Evolutionary conservation across 2,888 invertebrate species (phyloP).

Genomic region (Leptura quadrifasciata): DNA sequence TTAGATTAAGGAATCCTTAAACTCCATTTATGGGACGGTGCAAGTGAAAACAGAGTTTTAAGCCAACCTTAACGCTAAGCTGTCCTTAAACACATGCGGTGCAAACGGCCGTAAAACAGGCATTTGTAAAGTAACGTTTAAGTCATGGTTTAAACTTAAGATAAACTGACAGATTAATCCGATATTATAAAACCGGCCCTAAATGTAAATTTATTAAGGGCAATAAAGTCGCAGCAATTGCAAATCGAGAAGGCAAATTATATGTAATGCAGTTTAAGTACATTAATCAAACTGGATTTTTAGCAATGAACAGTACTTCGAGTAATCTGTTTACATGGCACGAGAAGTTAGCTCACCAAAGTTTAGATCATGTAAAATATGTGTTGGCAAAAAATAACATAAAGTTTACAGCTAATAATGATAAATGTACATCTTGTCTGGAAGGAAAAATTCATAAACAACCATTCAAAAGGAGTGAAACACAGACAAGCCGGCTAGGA

Average conservation of each 20-base stretch:
- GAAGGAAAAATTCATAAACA: not conserved
- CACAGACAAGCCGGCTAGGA: not conserved
- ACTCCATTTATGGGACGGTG: no score
- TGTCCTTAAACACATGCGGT: no score
- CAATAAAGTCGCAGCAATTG: conserved; percentile 27
- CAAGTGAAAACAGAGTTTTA: no score
- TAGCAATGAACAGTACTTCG: not conserved
- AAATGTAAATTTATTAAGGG: conserved; percentile 27
- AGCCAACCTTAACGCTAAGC: no score
- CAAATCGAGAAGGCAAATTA: conserved; percentile 8
- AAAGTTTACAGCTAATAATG: not conserved
- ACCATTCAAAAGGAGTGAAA: not conserved
- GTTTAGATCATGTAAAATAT: conserved; percentile 25
- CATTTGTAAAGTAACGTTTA: no score
- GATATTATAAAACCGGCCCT: no score
- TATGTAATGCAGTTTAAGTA: conserved; percentile 22
- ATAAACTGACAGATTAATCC: not conserved
- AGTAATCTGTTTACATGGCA: conserved; percentile 23
- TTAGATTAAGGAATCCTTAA: no score
- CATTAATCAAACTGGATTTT: not conserved
- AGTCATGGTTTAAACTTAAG: no score
- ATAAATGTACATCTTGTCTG: conserved; percentile 5
- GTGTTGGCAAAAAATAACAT: not conserved
- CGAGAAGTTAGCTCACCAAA: conserved; percentile 31
- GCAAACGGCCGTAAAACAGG: no score